phyloP scores from a whole-genome alignment of 2,888 invertebrate genomes.

The Zygaena filipendulae region DNA sequence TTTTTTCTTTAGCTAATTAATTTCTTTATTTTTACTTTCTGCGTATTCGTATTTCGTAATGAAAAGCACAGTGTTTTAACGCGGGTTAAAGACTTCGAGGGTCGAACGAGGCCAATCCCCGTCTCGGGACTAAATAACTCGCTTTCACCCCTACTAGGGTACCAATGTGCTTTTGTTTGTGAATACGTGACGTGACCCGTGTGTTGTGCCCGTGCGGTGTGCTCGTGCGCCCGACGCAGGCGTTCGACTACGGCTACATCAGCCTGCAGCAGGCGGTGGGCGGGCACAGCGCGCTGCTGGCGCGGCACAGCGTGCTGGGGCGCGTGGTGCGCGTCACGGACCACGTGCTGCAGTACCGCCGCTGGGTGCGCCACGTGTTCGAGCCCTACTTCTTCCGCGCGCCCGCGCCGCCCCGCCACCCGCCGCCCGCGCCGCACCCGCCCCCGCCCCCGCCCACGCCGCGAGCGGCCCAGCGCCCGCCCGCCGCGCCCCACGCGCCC shows the following conservation, averaged over 20 bases:
- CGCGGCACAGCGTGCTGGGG: conserved; percentile 78
- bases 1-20: too few species aligned
- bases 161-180: too few species aligned
- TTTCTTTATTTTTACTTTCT: not conserved
- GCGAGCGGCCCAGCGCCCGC: conserved; percentile 10
- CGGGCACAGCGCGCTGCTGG: conserved; percentile 56
- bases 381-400: conserved; percentile 52
- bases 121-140: too few species aligned
- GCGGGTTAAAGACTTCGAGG: too few species aligned
- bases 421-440: conserved; percentile 16
- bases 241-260: conserved; percentile 96
- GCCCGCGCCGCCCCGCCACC: conserved; percentile 15
- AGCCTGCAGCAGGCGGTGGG: conserved; percentile 82
- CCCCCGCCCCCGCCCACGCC: conserved; percentile 12
- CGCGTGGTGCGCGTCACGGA: conserved; percentile 94
- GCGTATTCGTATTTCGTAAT: not conserved
- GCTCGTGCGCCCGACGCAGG: conserved; percentile 69
- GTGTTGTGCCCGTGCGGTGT: too few species aligned
- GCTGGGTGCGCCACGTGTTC: conserved; percentile 60
- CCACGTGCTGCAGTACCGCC: conserved; percentile 79
- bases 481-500: conserved; percentile 15
- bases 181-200: too few species aligned
- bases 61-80: too few species aligned
- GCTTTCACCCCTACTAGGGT: too few species aligned
- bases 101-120: too few species aligned